phyloP scores from a whole-genome alignment of 2,113 vertebrate genomes.

The Collichthys lucidus region DNA sequence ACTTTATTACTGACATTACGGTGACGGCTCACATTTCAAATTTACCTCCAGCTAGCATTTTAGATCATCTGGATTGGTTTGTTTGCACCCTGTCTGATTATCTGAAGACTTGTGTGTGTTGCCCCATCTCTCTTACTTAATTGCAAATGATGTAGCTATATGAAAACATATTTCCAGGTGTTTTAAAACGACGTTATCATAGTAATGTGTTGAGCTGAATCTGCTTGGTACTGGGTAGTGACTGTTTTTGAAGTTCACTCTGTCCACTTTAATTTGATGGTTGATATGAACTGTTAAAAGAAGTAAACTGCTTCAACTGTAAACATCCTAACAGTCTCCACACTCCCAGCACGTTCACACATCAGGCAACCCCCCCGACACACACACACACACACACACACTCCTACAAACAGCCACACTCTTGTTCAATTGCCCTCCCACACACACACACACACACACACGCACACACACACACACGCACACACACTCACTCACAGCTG shows the following conservation, averaged over 20 bases:
- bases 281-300: background rate
- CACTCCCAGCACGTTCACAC: slow-evolving; percentile 62
- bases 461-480: no score
- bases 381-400: background rate
- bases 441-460: slow-evolving; percentile 27
- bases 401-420: slow-evolving; percentile 48
- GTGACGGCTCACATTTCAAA: background rate
- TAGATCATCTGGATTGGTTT: background rate
- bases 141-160: background rate
- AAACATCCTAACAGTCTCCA: slow-evolving; percentile 44
- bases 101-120: background rate
- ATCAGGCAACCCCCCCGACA: slow-evolving; percentile 44
- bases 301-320: slow-evolving; percentile 26
- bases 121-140: background rate
- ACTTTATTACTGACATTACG: background rate
- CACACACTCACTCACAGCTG: slow-evolving; percentile 65
- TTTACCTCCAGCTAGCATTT: background rate
- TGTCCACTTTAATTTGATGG: slow-evolving; percentile 11
- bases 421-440: slow-evolving; percentile 34
- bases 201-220: background rate
- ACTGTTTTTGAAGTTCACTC: slow-evolving; percentile 23
- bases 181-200: background rate
- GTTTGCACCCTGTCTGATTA: background rate
- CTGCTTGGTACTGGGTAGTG: background rate
- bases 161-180: background rate